Conservation (phyloP, 2,888 invertebrate genomes). For the Tanypteryx hageni region DNA sequence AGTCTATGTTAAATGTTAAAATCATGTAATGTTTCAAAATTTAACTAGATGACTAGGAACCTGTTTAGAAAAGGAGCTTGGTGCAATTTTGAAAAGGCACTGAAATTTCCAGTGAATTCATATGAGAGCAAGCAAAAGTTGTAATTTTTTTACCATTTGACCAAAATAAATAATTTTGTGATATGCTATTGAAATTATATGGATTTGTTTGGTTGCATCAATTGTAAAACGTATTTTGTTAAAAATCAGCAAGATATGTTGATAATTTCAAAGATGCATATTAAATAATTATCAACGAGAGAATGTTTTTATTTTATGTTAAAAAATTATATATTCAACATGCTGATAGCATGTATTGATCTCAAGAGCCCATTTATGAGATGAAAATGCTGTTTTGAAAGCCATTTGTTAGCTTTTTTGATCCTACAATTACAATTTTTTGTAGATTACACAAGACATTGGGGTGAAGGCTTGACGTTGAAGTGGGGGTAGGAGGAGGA, state of each 20-base stretch:
- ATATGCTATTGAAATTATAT: slow-evolving; percentile 22
- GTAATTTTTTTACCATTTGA: not conserved
- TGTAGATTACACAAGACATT: too few relatives aligned
- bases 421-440: too few relatives aligned
- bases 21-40: slow-evolving; percentile 56
- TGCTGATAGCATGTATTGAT: too few relatives aligned
- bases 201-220: slow-evolving; percentile 37
- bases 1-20: slow-evolving; percentile 60
- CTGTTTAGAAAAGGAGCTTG: not conserved
- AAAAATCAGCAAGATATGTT: slow-evolving; percentile 12
- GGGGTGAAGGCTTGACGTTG: too few relatives aligned
- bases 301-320: too few relatives aligned
- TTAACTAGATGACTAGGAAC: not conserved
- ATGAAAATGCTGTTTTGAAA: too few relatives aligned
- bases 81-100: slow-evolving; percentile 12
- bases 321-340: too few relatives aligned
- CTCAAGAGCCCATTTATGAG: too few relatives aligned
- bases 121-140: not conserved
- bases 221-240: slow-evolving; percentile 29
- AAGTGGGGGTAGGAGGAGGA: too few relatives aligned
- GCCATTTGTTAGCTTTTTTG: too few relatives aligned
- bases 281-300: slow-evolving; percentile 16
- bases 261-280: slow-evolving; percentile 39
- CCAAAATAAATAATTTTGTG: slow-evolving; percentile 32
- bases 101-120: slow-evolving; percentile 46